Percentiles rank a stretch among this genome's conserved stretches.
Conservation (phyloP, 1,140 invertebrate species). For the Antheraea pernyi region DNA sequence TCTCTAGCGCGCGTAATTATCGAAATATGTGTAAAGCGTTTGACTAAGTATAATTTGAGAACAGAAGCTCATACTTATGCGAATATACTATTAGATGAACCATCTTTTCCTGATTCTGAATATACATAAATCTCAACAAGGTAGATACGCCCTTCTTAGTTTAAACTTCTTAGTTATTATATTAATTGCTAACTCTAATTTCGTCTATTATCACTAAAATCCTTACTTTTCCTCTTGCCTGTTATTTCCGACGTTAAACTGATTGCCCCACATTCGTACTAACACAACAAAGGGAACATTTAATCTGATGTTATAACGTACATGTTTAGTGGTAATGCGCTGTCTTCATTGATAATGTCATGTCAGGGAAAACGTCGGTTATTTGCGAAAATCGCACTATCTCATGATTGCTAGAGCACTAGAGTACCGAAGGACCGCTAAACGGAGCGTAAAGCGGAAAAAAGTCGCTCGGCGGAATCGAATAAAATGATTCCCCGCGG, state of each 20-base stretch:
- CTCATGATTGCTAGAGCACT: constrained; percentile 53
- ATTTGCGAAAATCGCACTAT: constrained; percentile 37
- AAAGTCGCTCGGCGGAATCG: constrained; percentile 75
- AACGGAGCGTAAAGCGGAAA: constrained; percentile 76
- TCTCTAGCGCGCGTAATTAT: no score
- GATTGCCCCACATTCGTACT: constrained; percentile 33
- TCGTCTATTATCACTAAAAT: no score
- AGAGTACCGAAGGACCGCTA: constrained; percentile 55
- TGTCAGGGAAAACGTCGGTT: constrained; percentile 34
- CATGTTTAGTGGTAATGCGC: constrained; percentile 32
- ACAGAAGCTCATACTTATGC: no score
- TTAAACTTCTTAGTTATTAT: no score
- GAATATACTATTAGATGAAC: no score
- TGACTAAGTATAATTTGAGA: no score
- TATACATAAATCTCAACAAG: no score
- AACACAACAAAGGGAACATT: constrained; percentile 19
- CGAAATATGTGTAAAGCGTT: no score
- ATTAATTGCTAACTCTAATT: no score
- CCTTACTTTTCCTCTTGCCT: neutral
- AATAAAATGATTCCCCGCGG: constrained; percentile 80
- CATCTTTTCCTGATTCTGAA: no score
- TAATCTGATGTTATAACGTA: constrained; percentile 13
- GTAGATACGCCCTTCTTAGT: no score
- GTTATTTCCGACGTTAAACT: neutral
- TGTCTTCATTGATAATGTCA: constrained; percentile 46